Percentiles rank a stretch among this genome's conserved stretches.
Evolutionary conservation across 2,797 vertebrate species (phyloP).

Genomic region (Parauchenoglanis ngamensis): DNA sequence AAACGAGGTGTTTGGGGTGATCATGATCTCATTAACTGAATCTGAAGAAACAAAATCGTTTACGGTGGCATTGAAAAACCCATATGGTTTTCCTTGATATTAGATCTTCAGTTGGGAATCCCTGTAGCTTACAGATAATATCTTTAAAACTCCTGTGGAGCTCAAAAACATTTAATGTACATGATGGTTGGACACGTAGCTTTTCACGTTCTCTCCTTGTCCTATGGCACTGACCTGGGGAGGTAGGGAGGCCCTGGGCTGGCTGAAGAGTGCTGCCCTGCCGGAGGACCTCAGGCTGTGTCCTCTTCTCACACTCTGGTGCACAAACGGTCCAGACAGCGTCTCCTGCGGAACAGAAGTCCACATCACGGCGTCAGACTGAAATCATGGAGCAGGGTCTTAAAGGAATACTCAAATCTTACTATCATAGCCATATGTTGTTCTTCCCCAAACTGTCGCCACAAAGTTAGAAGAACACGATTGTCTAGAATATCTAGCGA

Average conservation of each 20-base stretch:
- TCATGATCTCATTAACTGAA: background rate
- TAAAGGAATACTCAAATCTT: background rate
- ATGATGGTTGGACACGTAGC: background rate
- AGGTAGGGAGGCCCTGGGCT: slow-evolving; percentile 70
- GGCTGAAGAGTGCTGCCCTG: slow-evolving; percentile 74
- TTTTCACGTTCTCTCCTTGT: background rate
- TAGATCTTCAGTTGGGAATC: background rate
- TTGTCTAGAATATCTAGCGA: background rate
- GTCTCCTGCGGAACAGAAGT: slow-evolving; percentile 67
- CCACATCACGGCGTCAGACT: slow-evolving; percentile 43
- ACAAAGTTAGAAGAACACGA: background rate
- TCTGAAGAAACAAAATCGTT: background rate
- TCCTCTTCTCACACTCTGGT: slow-evolving; percentile 78
- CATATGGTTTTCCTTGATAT: background rate
- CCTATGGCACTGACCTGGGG: slow-evolving; percentile 70
- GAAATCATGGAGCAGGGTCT: background rate
- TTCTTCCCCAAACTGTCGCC: no score
- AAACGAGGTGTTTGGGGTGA: background rate
- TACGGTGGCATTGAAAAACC: no score
- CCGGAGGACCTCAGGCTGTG: slow-evolving; percentile 74
- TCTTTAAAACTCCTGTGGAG: background rate
- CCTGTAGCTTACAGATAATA: background rate
- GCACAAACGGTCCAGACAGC: slow-evolving; percentile 71
- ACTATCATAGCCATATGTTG: background rate
- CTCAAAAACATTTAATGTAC: background rate